Evolutionary conservation across 2,113 vertebrate species (phyloP).

Genomic region (Apodemus sylvaticus): DNA sequence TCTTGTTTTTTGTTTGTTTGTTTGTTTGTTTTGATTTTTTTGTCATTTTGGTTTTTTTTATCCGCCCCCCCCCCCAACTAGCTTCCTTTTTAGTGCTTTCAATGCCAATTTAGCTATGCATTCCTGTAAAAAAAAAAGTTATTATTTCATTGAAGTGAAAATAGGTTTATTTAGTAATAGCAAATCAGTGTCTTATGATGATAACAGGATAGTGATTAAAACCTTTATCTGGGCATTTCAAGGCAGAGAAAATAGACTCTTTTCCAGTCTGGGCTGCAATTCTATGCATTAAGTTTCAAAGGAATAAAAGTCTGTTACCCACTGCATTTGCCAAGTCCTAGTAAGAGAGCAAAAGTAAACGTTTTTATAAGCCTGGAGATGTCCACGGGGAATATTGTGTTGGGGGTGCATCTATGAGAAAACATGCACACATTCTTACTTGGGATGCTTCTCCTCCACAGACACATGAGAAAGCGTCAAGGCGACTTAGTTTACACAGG

Average conservation of each 20-base stretch:
- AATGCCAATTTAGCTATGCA: slow-evolving; percentile 40
- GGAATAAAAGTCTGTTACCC: slow-evolving; percentile 9
- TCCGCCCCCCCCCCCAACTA: not conserved
- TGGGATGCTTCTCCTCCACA: not conserved
- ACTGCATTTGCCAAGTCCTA: not conserved
- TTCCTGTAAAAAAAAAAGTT: not conserved
- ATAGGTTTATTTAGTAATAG: slow-evolving; percentile 33
- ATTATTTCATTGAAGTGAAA: slow-evolving; percentile 68
- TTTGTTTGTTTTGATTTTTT: too few species aligned
- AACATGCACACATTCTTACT: not conserved
- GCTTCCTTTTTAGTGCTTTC: slow-evolving; percentile 15
- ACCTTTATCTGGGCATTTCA: slow-evolving; percentile 6
- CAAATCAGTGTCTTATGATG: slow-evolving; percentile 46
- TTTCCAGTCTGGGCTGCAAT: not conserved
- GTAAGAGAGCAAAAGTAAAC: not conserved
- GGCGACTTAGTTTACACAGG: not conserved
- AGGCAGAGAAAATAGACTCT: not conserved
- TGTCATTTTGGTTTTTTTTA: not conserved
- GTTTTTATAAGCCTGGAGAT: not conserved
- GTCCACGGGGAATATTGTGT: not conserved
- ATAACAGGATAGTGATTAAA: slow-evolving; percentile 54
- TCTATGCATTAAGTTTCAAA: slow-evolving; percentile 17
- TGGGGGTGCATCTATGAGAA: not conserved
- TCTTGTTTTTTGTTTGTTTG: too few species aligned
- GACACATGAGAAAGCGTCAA: not conserved